A percentile compares a stretch with the other conserved stretches of the same genome.
phyloP scores from a whole-genome alignment of 2,113 vertebrate genomes.

The Notarius lentiginosus region DNA sequence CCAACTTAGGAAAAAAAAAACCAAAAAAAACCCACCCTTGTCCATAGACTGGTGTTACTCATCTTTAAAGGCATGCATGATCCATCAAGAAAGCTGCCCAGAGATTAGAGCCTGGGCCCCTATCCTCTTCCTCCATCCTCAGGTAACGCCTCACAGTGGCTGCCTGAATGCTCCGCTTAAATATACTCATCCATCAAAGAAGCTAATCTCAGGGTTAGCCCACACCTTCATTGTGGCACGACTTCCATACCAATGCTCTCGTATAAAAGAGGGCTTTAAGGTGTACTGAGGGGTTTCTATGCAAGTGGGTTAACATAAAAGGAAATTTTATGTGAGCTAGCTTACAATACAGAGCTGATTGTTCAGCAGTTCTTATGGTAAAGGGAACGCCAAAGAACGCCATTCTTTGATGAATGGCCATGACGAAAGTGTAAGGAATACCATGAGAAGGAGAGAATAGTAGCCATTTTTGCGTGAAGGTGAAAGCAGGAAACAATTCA shows the following conservation, averaged over 20 bases:
- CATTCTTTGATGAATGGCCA: conserved; percentile 27
- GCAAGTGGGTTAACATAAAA: conserved; percentile 42
- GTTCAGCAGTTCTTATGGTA: conserved; percentile 26
- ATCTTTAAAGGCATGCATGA: conserved; percentile 29
- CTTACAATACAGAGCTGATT: conserved; percentile 41
- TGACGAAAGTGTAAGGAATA: conserved; percentile 35
- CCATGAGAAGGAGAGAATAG: not conserved
- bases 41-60: conserved; percentile 1
- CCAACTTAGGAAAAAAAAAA: conserved; percentile 6
- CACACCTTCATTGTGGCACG: conserved; percentile 69
- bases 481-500: conserved; percentile 19
- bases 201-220: conserved; percentile 67
- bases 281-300: conserved; percentile 34
- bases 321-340: conserved; percentile 40
- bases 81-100: conserved; percentile 28
- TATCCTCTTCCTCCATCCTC: conserved; percentile 43
- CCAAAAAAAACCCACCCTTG: not conserved
- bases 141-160: conserved; percentile 60
- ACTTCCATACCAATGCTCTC: conserved; percentile 66
- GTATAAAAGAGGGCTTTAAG: conserved; percentile 62
- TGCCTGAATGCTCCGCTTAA: conserved; percentile 61
- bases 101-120: conserved; percentile 42
- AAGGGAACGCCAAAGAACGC: conserved; percentile 21
- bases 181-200: conserved; percentile 70
- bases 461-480: conserved; percentile 4